Evolutionary conservation across 2,113 vertebrate genomes (phyloP), one percentile per base, ranked within the genome.

Genomic region (Chaetorhynchus papuensis): DNA sequence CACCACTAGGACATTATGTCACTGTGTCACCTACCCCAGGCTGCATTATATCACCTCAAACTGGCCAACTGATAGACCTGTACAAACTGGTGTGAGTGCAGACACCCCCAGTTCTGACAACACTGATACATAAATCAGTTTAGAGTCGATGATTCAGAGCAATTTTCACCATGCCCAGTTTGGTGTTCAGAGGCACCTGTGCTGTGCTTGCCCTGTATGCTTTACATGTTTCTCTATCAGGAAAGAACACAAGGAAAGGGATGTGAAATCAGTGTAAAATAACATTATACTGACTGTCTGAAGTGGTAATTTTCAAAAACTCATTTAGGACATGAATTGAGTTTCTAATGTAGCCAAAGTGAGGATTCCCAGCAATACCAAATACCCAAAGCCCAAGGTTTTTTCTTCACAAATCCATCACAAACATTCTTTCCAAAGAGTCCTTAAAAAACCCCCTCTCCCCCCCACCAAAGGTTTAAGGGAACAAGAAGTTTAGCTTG

Each of bases 71-170:
- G 15, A 42, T 13, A 35, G 53, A 57, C 6, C 61, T 4, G 6
- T 6, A 37, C 79, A 56, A 30, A 54, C 12, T 26, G 56, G 1
- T 7, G 35, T 0, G 16, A 47, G 26, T 23, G 69, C 57, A 66
- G 45, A 22, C 59, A 86, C 13, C 19, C 41, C 30, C 1, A 17
- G 11, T 12, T 61, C 78, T 80, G 66, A 28, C 57, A 20, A 5
- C 20, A 45, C 0, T 18, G 20, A 75, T 2, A 11, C 0, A 59
- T 0, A 86, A 28, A 89, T 33, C 35, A 74, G 27, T 33, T 70
- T 8, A 61, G 57, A 61, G n/a, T 26, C 2, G 5, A 30, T 30
- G 61, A 94, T 21, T 68, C 24, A 59, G 18, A 84, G 44, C 8
- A 45, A 10, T 65, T 85, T 84, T 57, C 30, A 65, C 60, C 50